Evolutionary conservation across 2,113 vertebrate species (phyloP).

Genomic region (Sterrhoptilus dennistouni): DNA sequence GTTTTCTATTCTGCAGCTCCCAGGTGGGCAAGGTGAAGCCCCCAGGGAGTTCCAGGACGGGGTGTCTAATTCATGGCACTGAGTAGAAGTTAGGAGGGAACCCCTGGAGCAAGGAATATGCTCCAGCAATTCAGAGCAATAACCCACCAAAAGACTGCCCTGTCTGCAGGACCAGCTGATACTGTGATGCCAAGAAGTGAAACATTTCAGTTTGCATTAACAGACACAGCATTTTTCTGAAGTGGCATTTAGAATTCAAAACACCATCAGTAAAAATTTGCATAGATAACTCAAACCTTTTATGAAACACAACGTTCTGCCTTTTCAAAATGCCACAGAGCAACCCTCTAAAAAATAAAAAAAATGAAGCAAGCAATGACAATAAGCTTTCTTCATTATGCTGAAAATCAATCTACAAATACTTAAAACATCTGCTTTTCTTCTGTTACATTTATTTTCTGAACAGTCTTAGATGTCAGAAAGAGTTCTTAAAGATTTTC

Average conservation of each 20-base stretch:
- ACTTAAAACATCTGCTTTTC: not conserved
- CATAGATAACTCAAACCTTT: not conserved
- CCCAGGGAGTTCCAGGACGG: not conserved
- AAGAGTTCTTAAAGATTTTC: not conserved
- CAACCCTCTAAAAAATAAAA: not conserved
- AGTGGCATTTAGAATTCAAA: not conserved
- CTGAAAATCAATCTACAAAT: not conserved
- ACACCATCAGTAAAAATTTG: not conserved
- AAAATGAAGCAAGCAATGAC: not conserved
- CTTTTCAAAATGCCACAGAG: conserved; percentile 16
- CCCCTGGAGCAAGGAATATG: not conserved
- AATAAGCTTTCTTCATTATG: not conserved
- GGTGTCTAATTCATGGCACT: not conserved
- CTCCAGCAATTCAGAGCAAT: not conserved
- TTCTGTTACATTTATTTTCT: not conserved
- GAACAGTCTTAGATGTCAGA: not conserved
- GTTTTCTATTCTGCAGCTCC: not conserved
- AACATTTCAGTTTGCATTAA: not conserved
- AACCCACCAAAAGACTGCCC: not conserved
- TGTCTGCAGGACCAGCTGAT: not conserved
- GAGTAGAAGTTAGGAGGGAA: not conserved
- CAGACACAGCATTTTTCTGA: not conserved
- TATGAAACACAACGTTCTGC: not conserved
- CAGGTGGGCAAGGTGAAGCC: not conserved
- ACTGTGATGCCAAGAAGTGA: not conserved